These are phyloP conservation scores for Coleophora flavipennella DNA, from an alignment of 2,888 invertebrate genomes.

Conservation along the genomic window DNA sequence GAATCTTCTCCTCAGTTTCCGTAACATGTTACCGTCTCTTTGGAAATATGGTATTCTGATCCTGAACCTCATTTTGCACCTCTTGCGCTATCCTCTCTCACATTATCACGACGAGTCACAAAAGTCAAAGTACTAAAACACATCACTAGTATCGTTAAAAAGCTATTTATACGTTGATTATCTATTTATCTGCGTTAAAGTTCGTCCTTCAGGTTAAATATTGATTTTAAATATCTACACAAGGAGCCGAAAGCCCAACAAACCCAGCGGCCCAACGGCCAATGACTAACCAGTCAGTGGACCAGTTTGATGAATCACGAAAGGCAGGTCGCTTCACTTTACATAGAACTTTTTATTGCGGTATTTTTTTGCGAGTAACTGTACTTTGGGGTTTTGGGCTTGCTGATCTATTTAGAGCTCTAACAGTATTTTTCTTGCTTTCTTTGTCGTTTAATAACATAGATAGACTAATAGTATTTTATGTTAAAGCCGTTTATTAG, in stretches of 20 bases:
- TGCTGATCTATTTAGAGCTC: slow-evolving; percentile 35
- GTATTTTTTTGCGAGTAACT: slow-evolving; percentile 53
- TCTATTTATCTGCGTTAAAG: slow-evolving; percentile 14
- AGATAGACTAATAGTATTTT: neutral
- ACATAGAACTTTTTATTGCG: slow-evolving; percentile 55
- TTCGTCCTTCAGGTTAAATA: slow-evolving; percentile 38
- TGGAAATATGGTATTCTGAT: slow-evolving; percentile 27
- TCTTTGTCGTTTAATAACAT: neutral
- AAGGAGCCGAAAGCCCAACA: slow-evolving; percentile 22
- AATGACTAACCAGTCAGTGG: slow-evolving; percentile 40
- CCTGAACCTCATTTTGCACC: slow-evolving; percentile 37
- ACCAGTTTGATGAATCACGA: slow-evolving; percentile 48
- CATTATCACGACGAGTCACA: neutral
- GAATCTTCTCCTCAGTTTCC: slow-evolving; percentile 30
- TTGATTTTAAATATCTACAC: slow-evolving; percentile 49
- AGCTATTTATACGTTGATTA: slow-evolving; percentile 14
- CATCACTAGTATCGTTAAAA: slow-evolving; percentile 10
- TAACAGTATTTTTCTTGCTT: neutral
- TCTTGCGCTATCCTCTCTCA: neutral
- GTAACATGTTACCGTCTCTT: slow-evolving; percentile 27
- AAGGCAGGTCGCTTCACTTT: slow-evolving; percentile 48
- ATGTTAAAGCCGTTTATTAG: too few relatives aligned
- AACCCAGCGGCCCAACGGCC: slow-evolving; percentile 32
- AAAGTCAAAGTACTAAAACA: neutral
- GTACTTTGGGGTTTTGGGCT: slow-evolving; percentile 33